These are phyloP conservation scores for Australoheros scitulus DNA, from an alignment of 2,113 vertebrate genomes.

Conservation along the genomic window DNA sequence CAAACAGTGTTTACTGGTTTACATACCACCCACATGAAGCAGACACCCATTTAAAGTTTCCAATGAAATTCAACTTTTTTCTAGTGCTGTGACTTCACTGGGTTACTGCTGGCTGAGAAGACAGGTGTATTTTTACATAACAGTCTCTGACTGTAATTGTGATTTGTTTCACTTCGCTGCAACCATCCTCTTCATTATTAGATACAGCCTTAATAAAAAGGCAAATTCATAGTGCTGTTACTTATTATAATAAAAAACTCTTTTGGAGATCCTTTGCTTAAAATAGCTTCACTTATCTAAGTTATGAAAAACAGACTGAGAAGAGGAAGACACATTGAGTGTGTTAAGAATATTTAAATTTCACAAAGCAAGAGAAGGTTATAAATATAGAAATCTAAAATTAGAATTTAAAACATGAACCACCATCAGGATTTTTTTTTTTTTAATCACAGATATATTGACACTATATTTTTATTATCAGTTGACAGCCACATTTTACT, in stretches of 20 bases:
- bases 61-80: slow-evolving; percentile 16
- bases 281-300: background rate
- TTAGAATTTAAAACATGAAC: background rate
- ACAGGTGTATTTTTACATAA: slow-evolving; percentile 35
- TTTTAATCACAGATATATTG: background rate
- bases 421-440: background rate
- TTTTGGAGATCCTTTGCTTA: background rate
- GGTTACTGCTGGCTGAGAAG: background rate
- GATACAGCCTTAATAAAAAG: background rate
- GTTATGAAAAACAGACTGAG: slow-evolving; percentile 11
- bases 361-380: background rate
- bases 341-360: background rate
- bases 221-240: background rate
- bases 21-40: slow-evolving; percentile 55
- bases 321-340: background rate
- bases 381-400: background rate
- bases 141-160: background rate
- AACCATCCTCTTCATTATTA: background rate
- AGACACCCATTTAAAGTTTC: slow-evolving; percentile 37
- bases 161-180: background rate
- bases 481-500: background rate
- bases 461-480: background rate
- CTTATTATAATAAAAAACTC: background rate
- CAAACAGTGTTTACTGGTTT: slow-evolving; percentile 51
- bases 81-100: background rate